Base-by-base conservation (phyloP, 2,113 vertebrate genomes). In the Scatophagus argus region DNA sequence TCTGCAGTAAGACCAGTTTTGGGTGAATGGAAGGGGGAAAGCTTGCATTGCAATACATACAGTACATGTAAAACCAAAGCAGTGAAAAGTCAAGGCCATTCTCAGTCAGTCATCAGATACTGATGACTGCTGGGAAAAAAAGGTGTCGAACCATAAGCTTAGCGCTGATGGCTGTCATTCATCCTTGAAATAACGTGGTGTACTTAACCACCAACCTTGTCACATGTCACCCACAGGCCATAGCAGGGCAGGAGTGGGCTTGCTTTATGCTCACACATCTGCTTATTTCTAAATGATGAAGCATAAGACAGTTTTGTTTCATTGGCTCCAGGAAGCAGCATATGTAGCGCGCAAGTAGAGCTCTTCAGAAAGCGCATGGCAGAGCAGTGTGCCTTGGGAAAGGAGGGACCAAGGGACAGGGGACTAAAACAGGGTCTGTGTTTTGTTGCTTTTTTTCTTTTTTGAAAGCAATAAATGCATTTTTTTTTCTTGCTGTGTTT, bases 21-120 rank as follows among this genome's bases (percentile, higher is more conserved):
- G 74, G 89, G 89, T 92, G 89, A 91, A 91, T 89, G 90, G 71
- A 72, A 66, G 71, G 80, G 81, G 79, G 71, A n/a, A 72, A 79
- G 88, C 79, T 92, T 91, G 89, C 86, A 88, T 90, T 87, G 85
- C 87, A 87, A 86, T 87, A 92, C 85, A 88, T 87, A 92, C 65
- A 85, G 85, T 89, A 86, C 61, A 88, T 87, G 51, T 93, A 90
- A 85, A 88, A 93, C 84, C 82, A 89, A 91, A 91, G 90, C 85
- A 92, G 90, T 89, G 86, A 88, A 89, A 90, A 86, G 80, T 91
- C 88, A 90, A 91, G 91, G 91, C 89, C 90, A 91, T 94, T 83
- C 89, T 88, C 88, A 92, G 89, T 88, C 91, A 82, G 87, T 91
- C 91, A 92, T 93, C 91, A 92, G 91, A 93, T 91, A 90, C 89